Evolutionary conservation across 2,888 invertebrate genomes (phyloP), one percentile per base, ranked within the genome.

Genomic region (Trissolcus brochymenae): DNA sequence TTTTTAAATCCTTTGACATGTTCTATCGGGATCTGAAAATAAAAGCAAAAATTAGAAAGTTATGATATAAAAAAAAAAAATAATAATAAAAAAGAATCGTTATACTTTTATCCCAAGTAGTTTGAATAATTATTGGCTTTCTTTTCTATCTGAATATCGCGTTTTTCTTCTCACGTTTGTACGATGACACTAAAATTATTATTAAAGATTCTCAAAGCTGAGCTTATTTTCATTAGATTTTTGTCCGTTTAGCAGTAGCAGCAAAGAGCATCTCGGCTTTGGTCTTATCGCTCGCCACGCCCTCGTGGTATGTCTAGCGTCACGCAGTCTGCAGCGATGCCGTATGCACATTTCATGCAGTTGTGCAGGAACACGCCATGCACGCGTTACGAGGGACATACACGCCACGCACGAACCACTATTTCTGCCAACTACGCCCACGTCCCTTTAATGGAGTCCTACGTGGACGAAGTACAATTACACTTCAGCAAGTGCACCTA

Each of bases 241-340:
- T 35, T 35, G 35, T 35, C 9, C 35, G 35, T 35, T 35, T 46
- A 17, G 56, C 50, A 55, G 51, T 49, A 54, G 50, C 74, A 56
- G 35, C 68, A 75, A 75, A 75, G 75, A 66, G 68, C 62, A 59
- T 35, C 35, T 35, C 68, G 61, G 57, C 66, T 74, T 61, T 16
- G 19, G 56, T 74, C 67, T 75, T 75, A 75, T 75, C 75, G 68
- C 46, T 13, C 16, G 66, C 73, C 73, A 73, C 73, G 73, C 73
- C 73, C 66, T 73, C 66, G 19, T 51, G 60, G 49, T 72, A 60
- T 51, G 73, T 59, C 55, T 64, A 62, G 76, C 76, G 76, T 76
- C 76, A 76, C 70, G 76, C 76, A 76, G 76, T 76, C 76, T 76
- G 70, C 66, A 56, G 46, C 61, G 76, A 70, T 55, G 66, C 65